Evolutionary conservation across 2,113 vertebrate genomes (phyloP), one percentile per base, ranked within the genome.

Genomic region (Grammomys dolichurus): DNA sequence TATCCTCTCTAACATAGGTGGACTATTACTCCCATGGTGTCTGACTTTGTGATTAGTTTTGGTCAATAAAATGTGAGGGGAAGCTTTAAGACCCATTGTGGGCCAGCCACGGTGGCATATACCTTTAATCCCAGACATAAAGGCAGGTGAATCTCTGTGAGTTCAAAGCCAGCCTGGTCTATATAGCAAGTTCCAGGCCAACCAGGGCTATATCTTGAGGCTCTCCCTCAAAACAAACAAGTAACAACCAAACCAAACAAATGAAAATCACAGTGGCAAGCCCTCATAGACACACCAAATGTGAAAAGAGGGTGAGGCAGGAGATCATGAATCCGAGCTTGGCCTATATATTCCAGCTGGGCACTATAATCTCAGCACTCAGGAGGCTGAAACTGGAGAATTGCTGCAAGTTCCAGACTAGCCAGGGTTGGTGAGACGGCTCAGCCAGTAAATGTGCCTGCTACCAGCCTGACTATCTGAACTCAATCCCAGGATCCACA

Each of bases 31-130:
- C 43, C 26, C 48, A 69, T 10, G 46, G 48, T 91, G 54, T 91
- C 63, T 80, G 60, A 4, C 8, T 56, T 82, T 14, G 67, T 60
- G 67, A 91, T 95, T 87, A 96, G 86, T 87, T 78, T 94, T 63
- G 54, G 72, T 63, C 65, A 92, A 54, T 67, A 72, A 92, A 87
- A 63, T 48, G 20, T 56, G 31, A 91, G 6, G 54, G 13, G 14
- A 73, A 91, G 51, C 19, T 63, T 89, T 91, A 80, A 95, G 90
- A 91, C n/a, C 14, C 60, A 67, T 24, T 46, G 14, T 33, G 17
- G 78, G 43, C 9, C 60, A 36, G 82, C 14, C 4, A 56, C 10
- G 2, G 58, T 19, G 14, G 26, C 58, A 46, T 46, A 65, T 7
- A n/a, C 33, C 17, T 81, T 81, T 81, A n/a, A 24, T 56, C 33